Evolutionary conservation across 1,140 invertebrate genomes (phyloP), one percentile per base, ranked within the genome.

Genomic region (Zeugodacus cucurbitae): DNA sequence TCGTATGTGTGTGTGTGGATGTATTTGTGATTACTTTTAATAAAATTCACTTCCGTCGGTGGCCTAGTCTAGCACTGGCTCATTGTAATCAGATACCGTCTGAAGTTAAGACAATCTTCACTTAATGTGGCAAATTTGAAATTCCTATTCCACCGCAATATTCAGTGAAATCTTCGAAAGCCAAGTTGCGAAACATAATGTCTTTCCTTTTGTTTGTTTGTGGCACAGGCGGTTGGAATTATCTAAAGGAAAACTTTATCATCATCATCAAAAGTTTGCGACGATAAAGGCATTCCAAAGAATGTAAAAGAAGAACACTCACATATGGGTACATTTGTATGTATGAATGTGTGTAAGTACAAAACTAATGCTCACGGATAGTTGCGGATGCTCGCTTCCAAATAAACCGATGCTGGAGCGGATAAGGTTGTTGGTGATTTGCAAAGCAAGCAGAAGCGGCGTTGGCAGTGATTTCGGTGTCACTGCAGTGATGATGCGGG

Each of bases 261-360:
- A 82, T 82, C 41, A 82, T 82, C 22, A 82, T 74, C 67, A 82
- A 82, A 82, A 82, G 34, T 82, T 82, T 82, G 37, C 41, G 74
- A 48, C 29, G 32, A 26, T 34, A 70, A 70, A 54, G 48, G 14
- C 11, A 34, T 29, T 32, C 26, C 64, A 17, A 7, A 20, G 11
- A 54, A 20, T 14, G 20, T 11, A 54, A 54, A 54, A 11, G 20
- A 41, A 3, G 20, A 54, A 54, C 48, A 17, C 48, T 54, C 48
- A 41, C 37, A 41, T 20, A 54, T 20, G 48, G 3, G 14, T 54
- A 54, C 20, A 17, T 54, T 11, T 1, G 48, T 54, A 54, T 54
- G 48, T 11, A 54, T 54, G 48, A 4, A 4, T 54, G 48, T 54
- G 17, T 54, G 48, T 1, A 26, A 26, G n/a, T 62, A 62, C n/a